Evolutionary conservation across 2,113 vertebrate genomes (phyloP).

Genomic region (Corythoichthys haematopterus): DNA sequence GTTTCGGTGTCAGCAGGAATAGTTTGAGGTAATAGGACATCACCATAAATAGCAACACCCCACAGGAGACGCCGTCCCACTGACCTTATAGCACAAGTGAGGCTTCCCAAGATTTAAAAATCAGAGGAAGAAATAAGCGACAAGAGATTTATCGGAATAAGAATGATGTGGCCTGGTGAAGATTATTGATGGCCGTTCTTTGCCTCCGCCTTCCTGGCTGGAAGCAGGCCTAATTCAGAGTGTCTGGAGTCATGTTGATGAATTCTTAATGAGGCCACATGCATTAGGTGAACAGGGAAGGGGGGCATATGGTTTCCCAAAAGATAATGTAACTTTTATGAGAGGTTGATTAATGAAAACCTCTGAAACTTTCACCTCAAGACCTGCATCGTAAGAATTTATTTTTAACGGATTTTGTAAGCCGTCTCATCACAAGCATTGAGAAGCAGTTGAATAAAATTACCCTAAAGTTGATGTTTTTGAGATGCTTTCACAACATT

Average conservation of each 20-base stretch:
- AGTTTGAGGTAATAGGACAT: constrained; percentile 32
- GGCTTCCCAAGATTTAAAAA: constrained; percentile 1
- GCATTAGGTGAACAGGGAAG: not conserved
- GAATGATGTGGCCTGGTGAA: not conserved
- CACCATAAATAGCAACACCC: constrained; percentile 42
- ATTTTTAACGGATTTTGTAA: too few relatives aligned
- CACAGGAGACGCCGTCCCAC: constrained; percentile 10
- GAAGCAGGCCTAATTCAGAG: constrained; percentile 2
- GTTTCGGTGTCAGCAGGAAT: constrained; percentile 28
- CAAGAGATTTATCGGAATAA: not conserved
- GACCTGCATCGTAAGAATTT: too few relatives aligned
- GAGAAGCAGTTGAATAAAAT: too few relatives aligned
- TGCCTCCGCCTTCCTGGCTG: not conserved
- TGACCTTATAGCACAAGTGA: constrained; percentile 37
- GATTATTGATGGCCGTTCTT: not conserved
- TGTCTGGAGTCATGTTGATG: constrained; percentile 1
- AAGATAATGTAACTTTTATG: not conserved
- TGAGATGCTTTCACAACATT: too few relatives aligned
- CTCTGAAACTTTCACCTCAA: too few relatives aligned
- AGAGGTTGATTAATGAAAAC: too few relatives aligned
- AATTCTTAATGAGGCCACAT: not conserved
- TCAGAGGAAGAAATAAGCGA: not conserved
- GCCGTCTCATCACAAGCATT: too few relatives aligned
- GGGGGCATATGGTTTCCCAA: not conserved
- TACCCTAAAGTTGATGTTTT: too few relatives aligned